Base-by-base conservation (phyloP, 2,797 vertebrate species). In the Buceros bicornis region DNA sequence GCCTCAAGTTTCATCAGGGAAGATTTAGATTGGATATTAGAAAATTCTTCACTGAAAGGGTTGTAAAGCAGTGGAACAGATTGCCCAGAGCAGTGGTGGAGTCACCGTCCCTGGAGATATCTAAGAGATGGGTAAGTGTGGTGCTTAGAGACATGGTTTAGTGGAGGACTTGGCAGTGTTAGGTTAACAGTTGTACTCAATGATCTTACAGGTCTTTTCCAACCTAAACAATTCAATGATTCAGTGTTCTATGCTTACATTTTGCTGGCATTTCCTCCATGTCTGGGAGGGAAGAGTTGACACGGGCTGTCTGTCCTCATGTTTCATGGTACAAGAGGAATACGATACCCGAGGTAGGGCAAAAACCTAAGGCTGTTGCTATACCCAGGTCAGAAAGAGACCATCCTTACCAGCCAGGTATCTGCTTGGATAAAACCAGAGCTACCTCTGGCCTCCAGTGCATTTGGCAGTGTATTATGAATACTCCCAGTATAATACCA, bases 111-210 rank as follows among this genome's bases (percentile, higher is more conserved):
- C 45, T 61, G 45, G 17, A 50, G 10, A 13, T 50, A 24, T 50
- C 60, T 61, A 31, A 76, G 50, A 48, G 45, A 16, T 3, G 1
- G 10, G 6, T 60, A 18, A 24, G 11, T 19, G 21, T 17, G 25
- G 16, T 12, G 11, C 12, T 20, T 33, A 35, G n/a, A n/a, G 31
- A 33, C 28, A 61, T 13, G 31, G 16, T 65, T 65, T 35, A 35
- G 26, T n/a, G 35, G 10, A 51, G 29, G 21, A 19, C 45, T 14
- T 65, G 15, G 31, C 45, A n/a, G 40, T 50, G 13, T 7, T 40
- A 50, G 28, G 5, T 60, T 28, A 54, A 10, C 2, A 28, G 42
- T 20, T 57, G 57, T 19, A 35, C 12, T n/a, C 0, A 0, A 18
- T 48, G 20, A 42, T 42, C 57, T 60, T 25, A 48, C 31, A 28